Percentiles rank a stretch among this genome's conserved stretches.
Conservation (phyloP, 2,113 vertebrate genomes). For the Trachemys scripta region DNA sequence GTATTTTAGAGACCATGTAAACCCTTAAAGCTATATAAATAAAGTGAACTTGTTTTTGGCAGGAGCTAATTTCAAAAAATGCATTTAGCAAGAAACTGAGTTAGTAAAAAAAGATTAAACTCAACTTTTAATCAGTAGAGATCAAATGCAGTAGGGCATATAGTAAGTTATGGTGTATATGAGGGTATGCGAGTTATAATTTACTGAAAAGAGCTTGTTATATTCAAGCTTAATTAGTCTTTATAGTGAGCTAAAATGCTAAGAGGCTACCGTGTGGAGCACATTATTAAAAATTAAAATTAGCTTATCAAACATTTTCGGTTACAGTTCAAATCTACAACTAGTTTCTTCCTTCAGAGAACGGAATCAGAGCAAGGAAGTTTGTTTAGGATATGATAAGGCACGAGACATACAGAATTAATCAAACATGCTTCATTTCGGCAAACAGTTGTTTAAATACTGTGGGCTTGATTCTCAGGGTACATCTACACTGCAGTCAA, state of each 20-base stretch:
- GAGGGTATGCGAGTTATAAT: rapidly evolving
- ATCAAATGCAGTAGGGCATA: background rate
- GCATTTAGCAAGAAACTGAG: background rate
- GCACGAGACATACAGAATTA: background rate
- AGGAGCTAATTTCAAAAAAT: background rate
- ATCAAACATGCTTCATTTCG: background rate
- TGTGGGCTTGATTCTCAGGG: background rate
- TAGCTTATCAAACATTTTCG: background rate
- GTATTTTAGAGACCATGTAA: constrained; percentile 1
- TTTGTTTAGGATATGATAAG: background rate
- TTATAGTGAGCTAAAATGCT: background rate
- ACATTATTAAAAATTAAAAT: background rate
- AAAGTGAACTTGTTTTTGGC: constrained; percentile 3
- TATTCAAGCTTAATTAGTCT: background rate
- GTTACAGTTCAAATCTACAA: background rate
- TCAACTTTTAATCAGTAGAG: background rate
- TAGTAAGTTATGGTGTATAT: background rate
- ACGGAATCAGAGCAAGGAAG: background rate
- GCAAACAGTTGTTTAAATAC: background rate
- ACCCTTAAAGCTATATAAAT: background rate
- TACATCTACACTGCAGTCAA: too few species aligned
- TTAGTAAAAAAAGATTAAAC: background rate
- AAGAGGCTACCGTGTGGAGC: background rate
- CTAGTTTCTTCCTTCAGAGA: background rate
- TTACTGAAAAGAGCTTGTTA: background rate